A percentile compares a stretch with the other conserved stretches of the same genome.
phyloP scores from a whole-genome alignment of 2,113 vertebrate genomes.

The Caloenas nicobarica region DNA sequence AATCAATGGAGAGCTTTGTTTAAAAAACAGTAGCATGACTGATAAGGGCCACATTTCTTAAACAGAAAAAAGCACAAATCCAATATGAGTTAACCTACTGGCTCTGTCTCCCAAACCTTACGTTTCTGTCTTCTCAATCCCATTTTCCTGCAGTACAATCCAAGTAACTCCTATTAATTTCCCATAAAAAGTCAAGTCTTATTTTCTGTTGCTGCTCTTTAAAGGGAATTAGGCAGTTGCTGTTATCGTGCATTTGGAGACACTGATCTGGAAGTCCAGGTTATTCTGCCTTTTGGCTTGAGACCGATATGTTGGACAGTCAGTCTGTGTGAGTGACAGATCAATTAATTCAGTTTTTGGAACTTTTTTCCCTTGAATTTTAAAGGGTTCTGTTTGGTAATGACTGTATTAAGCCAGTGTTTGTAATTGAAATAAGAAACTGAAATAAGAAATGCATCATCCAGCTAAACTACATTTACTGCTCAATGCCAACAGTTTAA shows the following conservation, averaged over 20 bases:
- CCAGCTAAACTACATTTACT: background rate
- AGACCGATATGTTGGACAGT: background rate
- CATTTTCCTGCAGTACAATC: background rate
- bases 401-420: background rate
- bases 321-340: background rate
- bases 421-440: slow-evolving; percentile 27
- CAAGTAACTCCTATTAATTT: background rate
- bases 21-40: background rate
- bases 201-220: background rate
- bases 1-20: slow-evolving; percentile 28
- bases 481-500: slow-evolving; percentile 2
- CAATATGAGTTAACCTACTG: background rate
- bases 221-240: background rate
- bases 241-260: background rate
- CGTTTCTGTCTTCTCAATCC: background rate
- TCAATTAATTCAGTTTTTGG: background rate
- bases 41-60: background rate
- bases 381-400: background rate
- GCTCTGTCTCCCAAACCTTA: background rate
- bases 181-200: background rate
- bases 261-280: background rate
- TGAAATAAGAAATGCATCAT: slow-evolving; percentile 7
- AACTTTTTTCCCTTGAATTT: background rate
- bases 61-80: slow-evolving; percentile 8
- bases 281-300: background rate